Evolutionary conservation across 1,140 invertebrate genomes (phyloP).

Genomic region (Contarinia nasturtii): DNA sequence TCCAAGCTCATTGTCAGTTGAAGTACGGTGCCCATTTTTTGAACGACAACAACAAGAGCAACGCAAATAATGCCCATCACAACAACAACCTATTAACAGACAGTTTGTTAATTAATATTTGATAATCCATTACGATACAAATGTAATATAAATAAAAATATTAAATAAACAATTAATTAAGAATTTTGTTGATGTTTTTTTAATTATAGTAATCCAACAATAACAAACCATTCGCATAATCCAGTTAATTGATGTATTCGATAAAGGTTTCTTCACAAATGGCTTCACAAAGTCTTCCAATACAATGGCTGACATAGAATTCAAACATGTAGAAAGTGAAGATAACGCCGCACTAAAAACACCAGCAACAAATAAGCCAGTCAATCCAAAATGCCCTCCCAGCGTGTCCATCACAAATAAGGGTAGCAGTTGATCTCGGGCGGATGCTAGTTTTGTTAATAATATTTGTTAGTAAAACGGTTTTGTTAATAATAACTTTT

Average conservation of each 20-base stretch:
- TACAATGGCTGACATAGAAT: constrained; percentile 51
- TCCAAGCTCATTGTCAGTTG: constrained; percentile 31
- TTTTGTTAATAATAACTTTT: background rate
- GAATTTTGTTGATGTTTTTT: too few relatives aligned
- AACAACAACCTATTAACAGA: too few relatives aligned
- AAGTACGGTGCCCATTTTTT: constrained; percentile 30
- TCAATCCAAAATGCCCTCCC: constrained; percentile 34
- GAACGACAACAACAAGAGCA: constrained; percentile 31
- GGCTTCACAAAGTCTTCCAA: constrained; percentile 42
- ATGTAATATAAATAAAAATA: too few relatives aligned
- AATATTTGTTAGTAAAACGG: background rate
- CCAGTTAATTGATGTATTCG: constrained; percentile 26
- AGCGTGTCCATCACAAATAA: constrained; percentile 44
- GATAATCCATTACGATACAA: too few relatives aligned
- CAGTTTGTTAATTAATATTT: too few relatives aligned
- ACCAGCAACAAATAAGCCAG: constrained; percentile 46
- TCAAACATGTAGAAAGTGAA: constrained; percentile 59
- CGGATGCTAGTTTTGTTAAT: constrained; percentile 25
- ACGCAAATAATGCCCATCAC: constrained; percentile 30
- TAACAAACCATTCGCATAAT: constrained; percentile 35
- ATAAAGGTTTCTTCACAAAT: constrained; percentile 24
- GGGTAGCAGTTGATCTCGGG: constrained; percentile 33
- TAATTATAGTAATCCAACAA: too few relatives aligned
- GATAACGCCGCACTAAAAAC: constrained; percentile 50
- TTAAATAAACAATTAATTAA: too few relatives aligned